These are phyloP conservation scores for Anadara kagoshimensis DNA, from an alignment of 1,140 invertebrate genomes.

Conservation along the genomic window DNA sequence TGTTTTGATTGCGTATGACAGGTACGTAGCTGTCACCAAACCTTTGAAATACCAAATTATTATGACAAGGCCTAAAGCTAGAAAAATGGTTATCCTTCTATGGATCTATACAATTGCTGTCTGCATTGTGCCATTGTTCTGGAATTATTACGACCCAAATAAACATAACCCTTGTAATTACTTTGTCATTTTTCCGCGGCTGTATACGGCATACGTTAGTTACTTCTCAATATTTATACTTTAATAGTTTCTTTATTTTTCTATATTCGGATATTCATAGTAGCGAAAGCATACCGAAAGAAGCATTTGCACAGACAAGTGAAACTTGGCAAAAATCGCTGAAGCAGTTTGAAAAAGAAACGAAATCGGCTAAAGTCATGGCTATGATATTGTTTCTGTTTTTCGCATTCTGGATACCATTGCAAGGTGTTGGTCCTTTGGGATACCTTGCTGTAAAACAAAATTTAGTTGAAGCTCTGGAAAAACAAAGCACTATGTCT, in stretches of 20 bases:
- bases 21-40: slow-evolving; percentile 45
- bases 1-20: slow-evolving; percentile 42
- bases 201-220: slow-evolving; percentile 20
- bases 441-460: slow-evolving; percentile 36
- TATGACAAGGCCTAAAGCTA: slow-evolving; percentile 32
- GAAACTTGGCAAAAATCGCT: neutral
- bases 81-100: slow-evolving; percentile 21
- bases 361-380: slow-evolving; percentile 41
- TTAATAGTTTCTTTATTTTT: slow-evolving; percentile 19
- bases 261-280: slow-evolving; percentile 41
- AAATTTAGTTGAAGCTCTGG: slow-evolving; percentile 34
- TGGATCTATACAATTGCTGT: slow-evolving; percentile 42
- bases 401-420: slow-evolving; percentile 51
- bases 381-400: slow-evolving; percentile 47
- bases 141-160: slow-evolving; percentile 34
- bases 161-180: slow-evolving; percentile 33
- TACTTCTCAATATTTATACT: slow-evolving; percentile 35
- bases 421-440: slow-evolving; percentile 38
- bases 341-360: slow-evolving; percentile 30
- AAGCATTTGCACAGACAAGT: neutral
- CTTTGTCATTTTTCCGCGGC: slow-evolving; percentile 38
- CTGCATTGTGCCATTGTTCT: slow-evolving; percentile 34
- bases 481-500: slow-evolving; percentile 42
- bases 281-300: slow-evolving; percentile 14
- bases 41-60: slow-evolving; percentile 37